phyloP scores from a whole-genome alignment of 2,113 vertebrate genomes.

The Vicugna pacos region DNA sequence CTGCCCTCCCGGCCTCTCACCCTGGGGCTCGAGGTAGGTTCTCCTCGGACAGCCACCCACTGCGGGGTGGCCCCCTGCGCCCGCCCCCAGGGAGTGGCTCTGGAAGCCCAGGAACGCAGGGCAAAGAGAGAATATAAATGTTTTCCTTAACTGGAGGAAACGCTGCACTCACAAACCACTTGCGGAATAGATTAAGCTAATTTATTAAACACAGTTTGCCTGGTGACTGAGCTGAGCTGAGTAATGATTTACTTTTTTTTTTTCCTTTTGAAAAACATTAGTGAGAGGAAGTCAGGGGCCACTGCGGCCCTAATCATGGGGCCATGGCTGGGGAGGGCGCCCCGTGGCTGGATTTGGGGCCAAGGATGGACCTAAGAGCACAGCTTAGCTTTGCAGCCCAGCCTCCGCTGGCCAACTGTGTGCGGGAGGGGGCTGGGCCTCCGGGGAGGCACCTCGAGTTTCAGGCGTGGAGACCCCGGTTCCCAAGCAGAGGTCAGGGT shows the following conservation, averaged over 20 bases:
- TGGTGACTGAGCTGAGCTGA: slow-evolving; percentile 94
- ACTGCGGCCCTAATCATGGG: neutral
- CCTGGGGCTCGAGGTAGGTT: neutral
- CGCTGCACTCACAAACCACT: slow-evolving; percentile 93
- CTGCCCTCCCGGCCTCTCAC: neutral
- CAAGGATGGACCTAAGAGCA: fast-evolving
- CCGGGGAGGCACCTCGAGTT: fast-evolving
- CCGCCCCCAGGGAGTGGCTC: slow-evolving; percentile 57
- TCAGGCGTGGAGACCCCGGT: fast-evolving
- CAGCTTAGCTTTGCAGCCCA: neutral
- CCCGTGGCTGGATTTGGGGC: fast-evolving
- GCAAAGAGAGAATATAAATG: slow-evolving; percentile 92
- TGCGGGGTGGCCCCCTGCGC: neutral
- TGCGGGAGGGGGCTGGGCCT: neutral
- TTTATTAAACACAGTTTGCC: slow-evolving; percentile 97
- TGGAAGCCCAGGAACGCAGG: slow-evolving; percentile 77
- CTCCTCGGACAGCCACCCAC: neutral
- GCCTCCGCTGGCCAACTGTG: neutral
- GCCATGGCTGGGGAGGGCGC: fast-evolving
- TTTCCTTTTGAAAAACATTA: slow-evolving; percentile 71
- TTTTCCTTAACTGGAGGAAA: slow-evolving; percentile 95
- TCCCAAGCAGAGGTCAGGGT: fast-evolving
- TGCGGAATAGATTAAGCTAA: slow-evolving; percentile 96
- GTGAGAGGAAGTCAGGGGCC: slow-evolving; percentile 83
- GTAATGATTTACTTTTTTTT: slow-evolving; percentile 88